Conservation (phyloP, 2,888 invertebrate genomes). For the Anthrax anthrax region DNA sequence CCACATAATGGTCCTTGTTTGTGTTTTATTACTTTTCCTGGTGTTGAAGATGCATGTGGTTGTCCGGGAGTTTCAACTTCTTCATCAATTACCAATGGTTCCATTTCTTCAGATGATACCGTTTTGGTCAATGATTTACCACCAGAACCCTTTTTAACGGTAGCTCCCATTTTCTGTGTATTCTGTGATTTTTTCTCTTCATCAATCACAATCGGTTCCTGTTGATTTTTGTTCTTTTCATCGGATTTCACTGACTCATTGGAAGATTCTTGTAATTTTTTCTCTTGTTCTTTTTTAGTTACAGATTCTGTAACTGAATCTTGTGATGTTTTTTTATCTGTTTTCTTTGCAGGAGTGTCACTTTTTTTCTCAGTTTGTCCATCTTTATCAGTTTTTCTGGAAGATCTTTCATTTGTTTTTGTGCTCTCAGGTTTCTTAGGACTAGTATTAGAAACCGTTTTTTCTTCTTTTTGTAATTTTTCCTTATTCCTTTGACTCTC, state of each 20-base stretch:
- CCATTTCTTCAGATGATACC: constrained; percentile 1
- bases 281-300: not conserved
- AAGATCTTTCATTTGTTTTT: not conserved
- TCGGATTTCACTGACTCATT: constrained; percentile 2
- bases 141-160: not conserved
- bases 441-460: constrained; percentile 7
- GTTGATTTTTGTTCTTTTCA: not conserved
- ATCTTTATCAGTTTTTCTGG: not conserved
- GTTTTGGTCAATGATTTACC: not conserved
- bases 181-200: constrained; percentile 2
- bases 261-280: constrained; percentile 6
- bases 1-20: not conserved
- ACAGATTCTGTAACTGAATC: not conserved
- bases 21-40: constrained; percentile 18
- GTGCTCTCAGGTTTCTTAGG: constrained; percentile 5
- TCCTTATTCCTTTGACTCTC: constrained; percentile 1
- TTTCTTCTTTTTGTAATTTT: constrained; percentile 1
- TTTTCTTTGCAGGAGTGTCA: not conserved
- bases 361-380: not conserved
- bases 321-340: not conserved
- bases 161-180: not conserved
- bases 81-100: constrained; percentile 6
- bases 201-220: not conserved
- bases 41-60: constrained; percentile 26
- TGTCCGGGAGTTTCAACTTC: constrained; percentile 2